Base-by-base conservation (phyloP, 1,140 invertebrate species). In the Pseudobourletiella spinata region DNA sequence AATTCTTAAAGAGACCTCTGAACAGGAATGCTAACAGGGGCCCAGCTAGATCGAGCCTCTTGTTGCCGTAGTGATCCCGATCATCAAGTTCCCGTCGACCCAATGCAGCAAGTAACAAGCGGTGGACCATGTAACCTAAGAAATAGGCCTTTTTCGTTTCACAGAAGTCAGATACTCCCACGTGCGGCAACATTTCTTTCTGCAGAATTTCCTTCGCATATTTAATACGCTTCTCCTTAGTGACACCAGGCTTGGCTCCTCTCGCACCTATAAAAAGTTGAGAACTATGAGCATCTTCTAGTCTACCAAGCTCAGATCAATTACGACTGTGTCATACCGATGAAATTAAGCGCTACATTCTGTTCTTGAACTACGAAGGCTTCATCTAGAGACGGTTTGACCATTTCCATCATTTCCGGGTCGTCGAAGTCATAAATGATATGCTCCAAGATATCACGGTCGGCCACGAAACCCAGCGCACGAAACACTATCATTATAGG, bases 371-470 rank as follows among this genome's bases (percentile, higher is more conserved):
- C 95, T 0, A 99, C 96, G 79, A 99, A 98, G 48, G 96, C 96
- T 80, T 99, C 96, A 79, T 99, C 96, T 46, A 99, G 77, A 0
- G 94, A 98, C 3, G 96, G 96, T 76, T 99, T 99, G 0, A 91
- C 94, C 94, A 99, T 98, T 82, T 99, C 96, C 94, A 98, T 98
- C 94, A 99, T 98, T 81, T 99, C 95, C 25, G 91, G 94, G 79
- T 99, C 95, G 76, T 98, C 91, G 79, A 98, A 98, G 72, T 98
- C 95, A 76, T 98, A 98, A 71, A 98, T 98, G 58, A 98, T 98
- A 72, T 98, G 95, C 74, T 98, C 96, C 6, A 99, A 78, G 72
- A 99, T 99, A 78, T 99, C 96, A 72, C 96, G 81, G 77, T 99
- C 96, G 24, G 95, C 95, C 35, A 99, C 96, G 79, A 99, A 99